Evolutionary conservation across 2,113 vertebrate genomes (phyloP), one percentile per base, ranked within the genome.

Genomic region (Oreochromis aureus): DNA sequence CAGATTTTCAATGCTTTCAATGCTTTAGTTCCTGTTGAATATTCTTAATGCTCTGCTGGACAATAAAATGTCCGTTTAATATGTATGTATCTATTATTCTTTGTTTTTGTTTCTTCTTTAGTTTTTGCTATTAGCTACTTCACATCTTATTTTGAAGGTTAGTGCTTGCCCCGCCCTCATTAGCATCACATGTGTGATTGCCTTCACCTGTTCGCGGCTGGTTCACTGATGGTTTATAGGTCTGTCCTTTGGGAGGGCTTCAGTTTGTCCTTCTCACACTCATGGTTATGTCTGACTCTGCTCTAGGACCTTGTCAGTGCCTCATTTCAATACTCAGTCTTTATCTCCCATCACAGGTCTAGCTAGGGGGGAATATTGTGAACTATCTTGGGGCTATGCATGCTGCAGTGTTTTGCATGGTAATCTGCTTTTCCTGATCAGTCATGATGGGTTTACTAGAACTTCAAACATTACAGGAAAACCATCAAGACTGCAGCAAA

Each of bases 291-390:
- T 2, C 55, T 58, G 55, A 58, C 6, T 58, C 55, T 2, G 2
- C 12, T 15, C 22, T 8, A 15, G 4, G 1, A 4, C 6, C 1
- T 58, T 8, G 6, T 27, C 6, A 2, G 0, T 3, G 12, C 12
- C 6, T 58, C 12, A 0, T 27, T 27, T 58, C 2, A 0, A 15
- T 1, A 4, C 12, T 15, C 22, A 8, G 55, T 15, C 2, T 27
- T 13, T 15, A 2, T 27, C 55, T 58, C 12, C 55, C 55, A 15
- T 27, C 56, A 58, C 3, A 59, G 2, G 24, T 1, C 56, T 2
- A 5, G 56, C 13, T 16, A 9, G 7, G 0, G 13, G 1, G 7
- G 2, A 16, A 30, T 59, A 3, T 59, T 59, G 24, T 59, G 24
- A 30, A 2, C 13, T 5, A 59, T 59, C 0, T 30, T 59, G 4